Base-by-base conservation (phyloP, 2,113 vertebrate species). In the Cairina moschata region DNA sequence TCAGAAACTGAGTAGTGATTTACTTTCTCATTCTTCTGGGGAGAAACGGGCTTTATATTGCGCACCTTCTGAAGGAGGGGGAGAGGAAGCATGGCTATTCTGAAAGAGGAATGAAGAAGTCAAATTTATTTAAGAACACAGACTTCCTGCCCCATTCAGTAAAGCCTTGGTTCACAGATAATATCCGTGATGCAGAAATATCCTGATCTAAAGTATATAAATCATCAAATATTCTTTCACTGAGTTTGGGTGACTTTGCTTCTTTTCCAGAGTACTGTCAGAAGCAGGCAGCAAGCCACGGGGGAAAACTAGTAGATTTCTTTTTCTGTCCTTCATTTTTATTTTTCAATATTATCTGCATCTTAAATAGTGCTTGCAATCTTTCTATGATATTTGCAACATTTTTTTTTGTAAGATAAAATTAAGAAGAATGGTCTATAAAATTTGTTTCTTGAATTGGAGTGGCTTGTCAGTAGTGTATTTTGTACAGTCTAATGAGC, bases 261-360 rank as follows among this genome's bases (percentile, higher is more conserved):
- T 91, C 62, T 91, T 75, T 31, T 69, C 22, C 44, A 56, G 25
- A 48, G n/a, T 81, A 31, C 9, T 71, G 21, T 69, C 31, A 87
- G 59, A 83, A 89, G n/a, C 21, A 74, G 25, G 26, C 42, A 81
- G 11, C 34, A 77, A 77, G 29, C 13, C 25, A 8, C 44, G 90
- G 25, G 32, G 29, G 54, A 93, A 89, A 74, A 59, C 1, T 0
- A 13, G 6, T 40, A 0, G 6, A 3, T 0, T 59, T 20, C 40
- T 69, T 32, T 62, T 71, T 31, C 2, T 18, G 38, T 11, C 3
- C 8, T 2, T 72, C 20, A 34, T 1, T 40, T 46, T 62, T 40
- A 55, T 32, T 62, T 18, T 22, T 29, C 22, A 29, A 22, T 48
- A 29, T 36, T 71, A 71, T 34, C n/a, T 29, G 26, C 18, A 77